phyloP scores from a whole-genome alignment of 30 jellyfish, hydroid and myxozoan species.

The Pelagia noctiluca region DNA sequence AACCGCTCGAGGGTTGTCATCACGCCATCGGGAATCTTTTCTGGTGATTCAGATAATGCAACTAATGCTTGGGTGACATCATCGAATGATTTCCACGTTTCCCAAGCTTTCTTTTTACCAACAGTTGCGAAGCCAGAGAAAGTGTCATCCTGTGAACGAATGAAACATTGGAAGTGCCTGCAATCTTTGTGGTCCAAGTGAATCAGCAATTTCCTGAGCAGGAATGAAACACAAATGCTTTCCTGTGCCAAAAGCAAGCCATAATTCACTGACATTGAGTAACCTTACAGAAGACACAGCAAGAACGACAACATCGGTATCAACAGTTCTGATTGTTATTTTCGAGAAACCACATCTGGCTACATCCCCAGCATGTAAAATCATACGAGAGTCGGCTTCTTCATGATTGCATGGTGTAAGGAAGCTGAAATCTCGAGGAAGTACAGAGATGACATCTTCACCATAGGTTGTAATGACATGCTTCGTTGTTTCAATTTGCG shows the following conservation, averaged over 20 bases:
- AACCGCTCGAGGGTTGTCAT: conserved; percentile 49
- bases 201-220: conserved; percentile 36
- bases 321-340: conserved; percentile 34
- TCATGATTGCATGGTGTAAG: conserved; percentile 50
- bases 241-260: conserved; percentile 55
- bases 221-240: conserved; percentile 26
- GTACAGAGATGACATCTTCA: conserved; percentile 38
- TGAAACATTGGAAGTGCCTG: conserved; percentile 55
- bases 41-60: conserved; percentile 22
- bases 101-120: conserved; percentile 51
- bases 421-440: conserved; percentile 23
- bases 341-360: conserved; percentile 3
- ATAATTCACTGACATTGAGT: conserved; percentile 26
- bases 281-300: conserved; percentile 31
- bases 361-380: conserved; percentile 47
- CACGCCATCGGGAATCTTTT: conserved; percentile 34
- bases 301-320: conserved; percentile 50
- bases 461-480: conserved; percentile 48
- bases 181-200: conserved; percentile 43
- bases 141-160: conserved; percentile 37
- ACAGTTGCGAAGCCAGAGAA: conserved; percentile 15
- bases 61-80: conserved; percentile 27
- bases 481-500: conserved; percentile 35
- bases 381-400: conserved; percentile 57
- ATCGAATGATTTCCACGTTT: conserved; percentile 28